phyloP scores from a whole-genome alignment of 64 coral and sea anemone species.

The Dendrophyllia cribrosa region DNA sequence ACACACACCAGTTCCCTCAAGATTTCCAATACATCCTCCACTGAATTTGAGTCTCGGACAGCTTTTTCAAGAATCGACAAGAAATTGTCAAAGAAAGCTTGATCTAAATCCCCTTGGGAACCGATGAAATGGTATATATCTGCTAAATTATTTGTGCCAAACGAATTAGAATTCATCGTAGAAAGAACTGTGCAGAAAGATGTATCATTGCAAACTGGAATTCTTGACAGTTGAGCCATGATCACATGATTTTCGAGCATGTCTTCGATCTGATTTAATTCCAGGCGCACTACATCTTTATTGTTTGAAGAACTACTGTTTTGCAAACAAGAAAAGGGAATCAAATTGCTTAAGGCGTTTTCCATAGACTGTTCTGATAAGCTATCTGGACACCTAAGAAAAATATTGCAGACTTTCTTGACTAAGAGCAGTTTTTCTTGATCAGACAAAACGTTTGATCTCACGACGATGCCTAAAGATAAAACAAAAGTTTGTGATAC shows the following conservation, averaged over 20 bases:
- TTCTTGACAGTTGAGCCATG: neutral
- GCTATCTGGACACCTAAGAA: neutral
- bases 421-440: neutral
- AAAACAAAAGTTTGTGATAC: neutral
- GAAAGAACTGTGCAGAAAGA: neutral
- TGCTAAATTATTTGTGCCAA: neutral
- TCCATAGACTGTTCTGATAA: neutral
- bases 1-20: neutral
- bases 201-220: accelerated
- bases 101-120: neutral
- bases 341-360: neutral
- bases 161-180: neutral
- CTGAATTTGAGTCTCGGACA: neutral
- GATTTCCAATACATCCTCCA: neutral
- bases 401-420: neutral
- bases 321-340: neutral
- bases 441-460: neutral
- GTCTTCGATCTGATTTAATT: neutral
- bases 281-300: neutral
- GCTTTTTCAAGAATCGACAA: neutral
- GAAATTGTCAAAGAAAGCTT: neutral
- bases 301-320: neutral
- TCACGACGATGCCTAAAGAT: neutral
- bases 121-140: neutral
- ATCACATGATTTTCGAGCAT: neutral